Evolutionary conservation across 2,113 vertebrate genomes (phyloP).

Genomic region (Tachysurus fulvidraco): DNA sequence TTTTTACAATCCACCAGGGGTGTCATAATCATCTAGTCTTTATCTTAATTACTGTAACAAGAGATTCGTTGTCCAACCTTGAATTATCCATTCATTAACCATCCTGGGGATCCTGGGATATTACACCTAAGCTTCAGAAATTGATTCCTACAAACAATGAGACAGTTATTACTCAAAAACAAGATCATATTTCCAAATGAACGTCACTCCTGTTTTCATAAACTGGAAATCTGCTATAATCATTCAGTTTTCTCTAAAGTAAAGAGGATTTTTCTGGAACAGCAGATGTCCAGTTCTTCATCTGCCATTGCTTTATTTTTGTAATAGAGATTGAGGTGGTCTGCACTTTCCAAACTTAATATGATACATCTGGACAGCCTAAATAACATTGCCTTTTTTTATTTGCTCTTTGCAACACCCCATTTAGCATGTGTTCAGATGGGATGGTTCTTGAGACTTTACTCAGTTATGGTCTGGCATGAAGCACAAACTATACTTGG

Average conservation of each 20-base stretch:
- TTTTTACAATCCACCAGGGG: too few relatives aligned
- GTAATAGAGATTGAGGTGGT: not conserved
- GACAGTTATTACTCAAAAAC: not conserved
- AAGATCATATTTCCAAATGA: not conserved
- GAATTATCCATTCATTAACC: not conserved
- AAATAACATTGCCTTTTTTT: not conserved
- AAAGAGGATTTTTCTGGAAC: not conserved
- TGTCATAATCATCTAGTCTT: too few relatives aligned
- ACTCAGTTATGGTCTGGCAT: not conserved
- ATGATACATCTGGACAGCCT: not conserved
- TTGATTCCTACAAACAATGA: too few relatives aligned
- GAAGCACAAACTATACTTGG: not conserved
- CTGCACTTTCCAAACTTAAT: not conserved
- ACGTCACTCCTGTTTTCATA: too few relatives aligned
- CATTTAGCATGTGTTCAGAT: not conserved
- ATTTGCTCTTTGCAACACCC: not conserved
- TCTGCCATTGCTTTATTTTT: not conserved
- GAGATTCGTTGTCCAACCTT: too few relatives aligned
- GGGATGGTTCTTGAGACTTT: not conserved
- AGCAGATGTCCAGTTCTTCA: not conserved
- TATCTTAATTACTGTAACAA: too few relatives aligned
- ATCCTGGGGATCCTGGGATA: not conserved
- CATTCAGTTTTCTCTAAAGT: too few relatives aligned
- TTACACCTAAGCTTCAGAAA: too few relatives aligned
- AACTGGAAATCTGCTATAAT: too few relatives aligned